These are phyloP conservation scores for Gouania willdenowi DNA, from an alignment of 2,797 vertebrate species.

Conservation along the genomic window DNA sequence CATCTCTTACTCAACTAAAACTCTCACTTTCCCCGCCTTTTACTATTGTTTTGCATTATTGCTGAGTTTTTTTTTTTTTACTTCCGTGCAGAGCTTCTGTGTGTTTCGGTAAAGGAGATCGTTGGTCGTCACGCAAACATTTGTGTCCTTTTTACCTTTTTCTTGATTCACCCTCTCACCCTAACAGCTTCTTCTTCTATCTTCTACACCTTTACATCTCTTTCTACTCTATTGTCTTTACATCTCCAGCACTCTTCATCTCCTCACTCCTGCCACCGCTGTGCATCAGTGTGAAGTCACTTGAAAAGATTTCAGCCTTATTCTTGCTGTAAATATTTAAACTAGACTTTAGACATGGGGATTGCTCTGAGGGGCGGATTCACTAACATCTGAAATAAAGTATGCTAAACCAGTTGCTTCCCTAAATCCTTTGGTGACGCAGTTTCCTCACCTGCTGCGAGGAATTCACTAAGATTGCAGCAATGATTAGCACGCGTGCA, in stretches of 20 bases:
- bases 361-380: neutral
- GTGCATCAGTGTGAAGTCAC: slow-evolving; percentile 9
- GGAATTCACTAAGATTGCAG: too few relatives aligned
- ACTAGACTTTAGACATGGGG: slow-evolving; percentile 5
- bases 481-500: too few relatives aligned
- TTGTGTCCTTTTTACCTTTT: slow-evolving; percentile 1
- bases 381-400: too few relatives aligned
- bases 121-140: slow-evolving; percentile 16
- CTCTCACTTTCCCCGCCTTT: slow-evolving; percentile 12
- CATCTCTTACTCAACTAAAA: slow-evolving; percentile 28
- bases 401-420: too few relatives aligned
- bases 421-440: too few relatives aligned
- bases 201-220: neutral
- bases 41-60: slow-evolving; percentile 36
- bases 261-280: neutral
- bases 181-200: neutral
- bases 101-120: slow-evolving; percentile 15
- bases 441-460: too few relatives aligned
- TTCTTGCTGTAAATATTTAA: slow-evolving; percentile 16
- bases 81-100: neutral
- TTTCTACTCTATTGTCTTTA: neutral
- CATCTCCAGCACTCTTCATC: neutral
- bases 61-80: slow-evolving; percentile 8
- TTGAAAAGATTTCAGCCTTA: slow-evolving; percentile 6
- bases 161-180: slow-evolving; percentile 12